These are phyloP conservation scores for Eulithis testata DNA, from an alignment of 2,888 invertebrate genomes.

Conservation along the genomic window DNA sequence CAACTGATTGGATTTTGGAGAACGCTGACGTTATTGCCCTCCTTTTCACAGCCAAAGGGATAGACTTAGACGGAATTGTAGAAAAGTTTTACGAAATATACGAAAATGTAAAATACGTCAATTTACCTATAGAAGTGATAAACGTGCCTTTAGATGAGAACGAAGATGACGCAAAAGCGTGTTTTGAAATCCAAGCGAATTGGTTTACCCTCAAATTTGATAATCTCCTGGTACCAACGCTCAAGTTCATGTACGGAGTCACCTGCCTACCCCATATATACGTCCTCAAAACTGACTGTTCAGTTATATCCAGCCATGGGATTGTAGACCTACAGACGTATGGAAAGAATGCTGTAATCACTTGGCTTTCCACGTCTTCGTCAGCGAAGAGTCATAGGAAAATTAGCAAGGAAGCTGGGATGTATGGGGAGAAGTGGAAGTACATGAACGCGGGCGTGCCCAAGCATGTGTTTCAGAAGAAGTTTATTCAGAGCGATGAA, in stretches of 20 bases:
- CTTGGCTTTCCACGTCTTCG: conserved; percentile 62
- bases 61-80: conserved; percentile 63
- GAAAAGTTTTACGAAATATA: conserved; percentile 68
- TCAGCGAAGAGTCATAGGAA: conserved; percentile 49
- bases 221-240: conserved; percentile 58
- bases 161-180: conserved; percentile 51
- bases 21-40: conserved; percentile 64
- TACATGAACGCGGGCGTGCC: conserved; percentile 55
- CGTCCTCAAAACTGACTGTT: conserved; percentile 60
- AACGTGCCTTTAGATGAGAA: conserved; percentile 68
- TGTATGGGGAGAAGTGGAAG: conserved; percentile 64
- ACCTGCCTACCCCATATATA: conserved; percentile 64
- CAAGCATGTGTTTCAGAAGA: conserved; percentile 50
- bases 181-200: conserved; percentile 68
- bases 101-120: conserved; percentile 63
- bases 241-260: conserved; percentile 64
- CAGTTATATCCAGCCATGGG: conserved; percentile 62
- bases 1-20: conserved; percentile 58
- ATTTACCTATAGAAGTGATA: conserved; percentile 73
- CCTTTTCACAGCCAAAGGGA: conserved; percentile 61
- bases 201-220: conserved; percentile 69
- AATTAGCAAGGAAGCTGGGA: conserved; percentile 54
- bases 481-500: conserved; percentile 41
- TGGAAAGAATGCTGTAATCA: conserved; percentile 69
- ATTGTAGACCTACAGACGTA: conserved; percentile 65